Conservation (phyloP, 2,113 vertebrate species). For the Sturnira hondurensis region DNA sequence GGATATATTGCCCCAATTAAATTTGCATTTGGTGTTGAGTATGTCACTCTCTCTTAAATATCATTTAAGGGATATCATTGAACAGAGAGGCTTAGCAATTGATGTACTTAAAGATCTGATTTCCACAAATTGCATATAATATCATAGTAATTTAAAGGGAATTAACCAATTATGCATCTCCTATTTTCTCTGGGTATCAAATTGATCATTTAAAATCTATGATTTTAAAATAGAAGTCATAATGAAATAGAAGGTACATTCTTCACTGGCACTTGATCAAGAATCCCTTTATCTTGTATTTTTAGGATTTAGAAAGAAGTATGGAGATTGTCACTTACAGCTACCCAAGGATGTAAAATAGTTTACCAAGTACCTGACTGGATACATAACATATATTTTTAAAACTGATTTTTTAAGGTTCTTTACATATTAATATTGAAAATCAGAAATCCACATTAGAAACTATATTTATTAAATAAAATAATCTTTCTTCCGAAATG, state of each 20-base stretch:
- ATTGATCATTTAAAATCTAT: not conserved
- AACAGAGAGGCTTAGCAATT: not conserved
- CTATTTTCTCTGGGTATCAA: not conserved
- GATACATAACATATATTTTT: not conserved
- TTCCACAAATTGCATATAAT: not conserved
- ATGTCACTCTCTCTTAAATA: not conserved
- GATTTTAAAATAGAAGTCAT: not conserved
- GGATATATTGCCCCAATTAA: not conserved
- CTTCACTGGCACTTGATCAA: not conserved
- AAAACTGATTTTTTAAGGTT: constrained; percentile 19
- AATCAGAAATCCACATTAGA: constrained; percentile 9
- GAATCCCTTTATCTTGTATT: not conserved
- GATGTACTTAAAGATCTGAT: not conserved
- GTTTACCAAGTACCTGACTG: not conserved
- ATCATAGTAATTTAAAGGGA: not conserved
- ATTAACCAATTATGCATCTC: not conserved
- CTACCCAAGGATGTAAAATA: not conserved
- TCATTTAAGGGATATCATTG: not conserved
- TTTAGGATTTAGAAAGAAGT: not conserved
- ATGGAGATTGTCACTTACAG: not conserved
- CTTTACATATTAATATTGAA: not conserved
- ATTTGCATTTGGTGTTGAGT: not conserved
- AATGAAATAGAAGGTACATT: not conserved
- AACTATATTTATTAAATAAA: not conserved
- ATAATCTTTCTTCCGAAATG: not conserved